phyloP scores from a whole-genome alignment of 92 coral and sea anemone species.

The Chrysogorgia sp. region DNA sequence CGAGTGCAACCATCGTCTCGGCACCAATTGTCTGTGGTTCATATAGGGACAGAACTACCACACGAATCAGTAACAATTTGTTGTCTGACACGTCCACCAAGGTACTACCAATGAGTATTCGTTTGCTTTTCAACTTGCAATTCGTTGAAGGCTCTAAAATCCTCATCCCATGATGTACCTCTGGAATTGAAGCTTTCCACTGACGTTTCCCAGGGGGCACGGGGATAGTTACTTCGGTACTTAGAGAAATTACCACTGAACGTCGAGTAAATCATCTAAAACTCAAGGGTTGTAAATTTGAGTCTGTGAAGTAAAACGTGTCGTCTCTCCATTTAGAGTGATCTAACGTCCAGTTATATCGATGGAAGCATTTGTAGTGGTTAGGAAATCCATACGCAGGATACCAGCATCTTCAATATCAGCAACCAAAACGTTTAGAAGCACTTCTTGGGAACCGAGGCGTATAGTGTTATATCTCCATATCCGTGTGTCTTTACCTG shows the following conservation, averaged over 20 bases:
- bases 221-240: slow-evolving; percentile 41
- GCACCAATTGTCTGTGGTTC: slow-evolving; percentile 55
- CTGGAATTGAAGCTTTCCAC: slow-evolving; percentile 11
- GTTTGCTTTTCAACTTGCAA: slow-evolving; percentile 43
- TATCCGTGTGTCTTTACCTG: slow-evolving; percentile 40
- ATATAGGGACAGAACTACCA: slow-evolving; percentile 34
- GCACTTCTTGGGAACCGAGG: slow-evolving; percentile 43
- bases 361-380: slow-evolving; percentile 39
- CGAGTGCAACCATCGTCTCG: slow-evolving; percentile 56
- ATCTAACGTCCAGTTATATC: slow-evolving; percentile 46
- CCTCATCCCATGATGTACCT: slow-evolving; percentile 19
- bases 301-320: slow-evolving; percentile 45
- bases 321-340: slow-evolving; percentile 46
- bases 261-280: slow-evolving; percentile 57
- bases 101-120: slow-evolving; percentile 39
- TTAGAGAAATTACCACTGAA: slow-evolving; percentile 36
- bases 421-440: slow-evolving; percentile 36
- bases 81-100: slow-evolving; percentile 31
- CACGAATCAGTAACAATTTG: slow-evolving; percentile 41
- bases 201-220: slow-evolving; percentile 45
- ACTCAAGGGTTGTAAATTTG: slow-evolving; percentile 41
- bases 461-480: slow-evolving; percentile 24
- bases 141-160: slow-evolving; percentile 47
- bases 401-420: slow-evolving; percentile 59
- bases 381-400: slow-evolving; percentile 60